A percentile compares a stretch with the other conserved stretches of the same genome.
These are phyloP conservation scores for Cirrhinus mrigala DNA, from an alignment of 2,797 vertebrate species.

Conservation along the genomic window DNA sequence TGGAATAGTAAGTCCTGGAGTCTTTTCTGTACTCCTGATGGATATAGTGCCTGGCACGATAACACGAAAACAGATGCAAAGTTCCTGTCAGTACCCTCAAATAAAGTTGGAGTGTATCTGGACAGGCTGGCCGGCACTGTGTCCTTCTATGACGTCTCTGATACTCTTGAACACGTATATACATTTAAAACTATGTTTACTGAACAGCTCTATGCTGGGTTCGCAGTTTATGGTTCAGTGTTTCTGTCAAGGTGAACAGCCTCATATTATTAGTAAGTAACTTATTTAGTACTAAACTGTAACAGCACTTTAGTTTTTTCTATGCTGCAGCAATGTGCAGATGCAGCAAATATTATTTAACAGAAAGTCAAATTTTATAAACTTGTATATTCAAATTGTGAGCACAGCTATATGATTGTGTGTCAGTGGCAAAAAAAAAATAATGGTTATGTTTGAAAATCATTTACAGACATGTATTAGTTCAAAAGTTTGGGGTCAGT, in stretches of 20 bases:
- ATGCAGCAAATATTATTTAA: too few species aligned
- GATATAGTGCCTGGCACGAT: slow-evolving; percentile 25
- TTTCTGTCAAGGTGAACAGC: neutral
- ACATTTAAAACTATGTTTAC: neutral
- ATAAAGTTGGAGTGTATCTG: slow-evolving; percentile 14
- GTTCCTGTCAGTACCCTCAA: fast-evolving
- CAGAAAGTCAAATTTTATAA: too few species aligned
- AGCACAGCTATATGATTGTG: too few species aligned
- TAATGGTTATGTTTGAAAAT: too few species aligned
- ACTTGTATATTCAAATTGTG: too few species aligned
- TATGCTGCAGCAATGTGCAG: too few species aligned
- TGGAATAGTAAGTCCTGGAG: slow-evolving; percentile 30
- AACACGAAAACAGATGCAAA: neutral
- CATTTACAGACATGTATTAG: too few species aligned
- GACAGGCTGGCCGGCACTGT: neutral
- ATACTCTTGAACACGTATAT: fast-evolving
- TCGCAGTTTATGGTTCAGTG: slow-evolving; percentile 20
- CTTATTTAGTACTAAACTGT: too few species aligned
- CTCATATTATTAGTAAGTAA: too few species aligned
- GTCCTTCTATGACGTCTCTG: neutral
- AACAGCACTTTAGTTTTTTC: too few species aligned
- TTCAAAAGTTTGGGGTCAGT: too few species aligned
- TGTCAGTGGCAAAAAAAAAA: too few species aligned
- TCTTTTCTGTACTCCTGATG: neutral
- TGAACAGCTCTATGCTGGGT: neutral